Conservation (phyloP, 2,113 vertebrate genomes). For the Megaceryle torquata region DNA sequence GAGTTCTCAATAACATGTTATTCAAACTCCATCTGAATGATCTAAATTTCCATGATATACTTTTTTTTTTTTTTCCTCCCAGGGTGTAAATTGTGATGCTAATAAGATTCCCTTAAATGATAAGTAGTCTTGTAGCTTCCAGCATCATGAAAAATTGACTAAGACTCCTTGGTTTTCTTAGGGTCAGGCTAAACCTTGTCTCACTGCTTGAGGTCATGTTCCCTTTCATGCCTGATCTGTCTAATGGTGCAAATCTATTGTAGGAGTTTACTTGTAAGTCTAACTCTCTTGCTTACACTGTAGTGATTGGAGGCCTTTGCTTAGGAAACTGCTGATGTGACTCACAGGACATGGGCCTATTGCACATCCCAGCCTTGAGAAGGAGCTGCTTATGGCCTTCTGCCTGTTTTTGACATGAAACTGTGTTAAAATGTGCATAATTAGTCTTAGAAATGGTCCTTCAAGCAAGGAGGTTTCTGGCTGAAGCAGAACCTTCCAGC, state of each 20-base stretch:
- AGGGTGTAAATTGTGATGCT: background rate
- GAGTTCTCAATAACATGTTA: background rate
- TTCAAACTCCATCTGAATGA: background rate
- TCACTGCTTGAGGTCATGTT: background rate
- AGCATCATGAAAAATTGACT: background rate
- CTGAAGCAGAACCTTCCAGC: background rate
- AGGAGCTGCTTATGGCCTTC: background rate
- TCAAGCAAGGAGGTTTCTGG: background rate
- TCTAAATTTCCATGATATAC: background rate
- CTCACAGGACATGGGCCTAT: background rate
- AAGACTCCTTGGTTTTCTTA: background rate
- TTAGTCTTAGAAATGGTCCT: background rate
- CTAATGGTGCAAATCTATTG: background rate
- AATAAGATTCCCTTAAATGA: background rate
- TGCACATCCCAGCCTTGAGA: background rate
- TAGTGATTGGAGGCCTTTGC: background rate
- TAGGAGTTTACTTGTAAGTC: background rate
- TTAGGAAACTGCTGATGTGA: background rate
- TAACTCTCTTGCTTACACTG: background rate
- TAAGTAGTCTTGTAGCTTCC: background rate
- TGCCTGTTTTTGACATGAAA: background rate
- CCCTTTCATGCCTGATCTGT: background rate
- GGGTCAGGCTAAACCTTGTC: background rate
- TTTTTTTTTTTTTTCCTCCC: background rate
- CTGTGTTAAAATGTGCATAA: background rate